phyloP scores from a whole-genome alignment of 2,797 vertebrate species.

The Epinephelus malabaricus region DNA sequence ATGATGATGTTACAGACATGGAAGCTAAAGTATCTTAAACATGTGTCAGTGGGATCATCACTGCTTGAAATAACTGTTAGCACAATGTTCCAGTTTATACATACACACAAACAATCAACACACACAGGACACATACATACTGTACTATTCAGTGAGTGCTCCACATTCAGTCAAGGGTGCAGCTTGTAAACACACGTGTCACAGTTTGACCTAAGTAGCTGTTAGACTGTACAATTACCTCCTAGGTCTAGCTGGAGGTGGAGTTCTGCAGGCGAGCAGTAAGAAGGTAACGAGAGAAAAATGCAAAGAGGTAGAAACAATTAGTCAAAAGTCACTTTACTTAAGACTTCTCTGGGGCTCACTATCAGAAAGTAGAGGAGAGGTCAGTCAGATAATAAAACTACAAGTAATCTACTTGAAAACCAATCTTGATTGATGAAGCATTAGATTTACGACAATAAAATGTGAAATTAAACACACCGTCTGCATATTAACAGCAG shows the following conservation, averaged over 20 bases:
- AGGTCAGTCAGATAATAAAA: slow-evolving; percentile 37
- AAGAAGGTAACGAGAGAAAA: slow-evolving; percentile 28
- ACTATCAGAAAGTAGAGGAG: slow-evolving; percentile 51
- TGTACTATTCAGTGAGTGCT: slow-evolving; percentile 7
- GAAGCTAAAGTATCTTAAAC: not conserved
- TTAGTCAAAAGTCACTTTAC: slow-evolving; percentile 62
- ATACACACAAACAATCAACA: slow-evolving; percentile 10
- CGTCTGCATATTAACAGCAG: not conserved
- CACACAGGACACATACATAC: slow-evolving; percentile 3
- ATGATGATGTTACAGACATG: not conserved
- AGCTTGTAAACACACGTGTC: slow-evolving; percentile 16
- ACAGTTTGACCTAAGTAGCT: slow-evolving; percentile 4
- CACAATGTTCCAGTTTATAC: not conserved
- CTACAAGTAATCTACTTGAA: not conserved
- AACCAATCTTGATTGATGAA: not conserved
- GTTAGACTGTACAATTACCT: slow-evolving; percentile 64
- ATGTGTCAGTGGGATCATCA: not conserved
- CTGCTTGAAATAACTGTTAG: not conserved
- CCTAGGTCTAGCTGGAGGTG: slow-evolving; percentile 63
- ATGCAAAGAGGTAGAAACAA: slow-evolving; percentile 32
- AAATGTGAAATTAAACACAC: slow-evolving; percentile 18
- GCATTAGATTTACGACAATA: not conserved
- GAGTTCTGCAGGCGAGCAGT: slow-evolving; percentile 63
- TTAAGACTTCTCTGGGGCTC: slow-evolving; percentile 70
- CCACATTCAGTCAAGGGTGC: slow-evolving; percentile 30